phyloP scores from a whole-genome alignment of 2,797 vertebrate genomes.

The Nothura maculosa region DNA sequence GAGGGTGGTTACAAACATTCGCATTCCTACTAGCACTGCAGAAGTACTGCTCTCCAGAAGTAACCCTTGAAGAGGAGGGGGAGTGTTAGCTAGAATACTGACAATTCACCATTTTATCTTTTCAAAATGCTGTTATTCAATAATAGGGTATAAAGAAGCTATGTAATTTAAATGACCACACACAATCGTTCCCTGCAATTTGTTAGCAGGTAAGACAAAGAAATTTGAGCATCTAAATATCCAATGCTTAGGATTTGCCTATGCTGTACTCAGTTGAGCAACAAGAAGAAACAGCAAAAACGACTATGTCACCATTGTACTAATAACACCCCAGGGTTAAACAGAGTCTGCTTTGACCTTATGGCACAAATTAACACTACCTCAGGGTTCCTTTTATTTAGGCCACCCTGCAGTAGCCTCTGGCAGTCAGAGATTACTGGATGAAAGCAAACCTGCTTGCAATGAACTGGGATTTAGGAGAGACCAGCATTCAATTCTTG shows the following conservation, averaged over 20 bases:
- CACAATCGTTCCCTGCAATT: not conserved
- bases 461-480: not conserved
- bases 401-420: conserved; percentile 28
- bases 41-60: not conserved
- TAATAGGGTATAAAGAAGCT: not conserved
- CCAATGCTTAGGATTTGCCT: not conserved
- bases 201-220: not conserved
- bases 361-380: conserved; percentile 36
- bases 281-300: not conserved
- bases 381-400: conserved; percentile 50
- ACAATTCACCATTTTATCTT: not conserved
- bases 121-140: not conserved
- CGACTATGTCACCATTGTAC: not conserved
- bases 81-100: not conserved
- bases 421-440: conserved; percentile 15
- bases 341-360: conserved; percentile 39
- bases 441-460: conserved; percentile 20
- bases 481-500: not conserved
- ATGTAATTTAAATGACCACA: not conserved
- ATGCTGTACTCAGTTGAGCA: not conserved
- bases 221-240: not conserved
- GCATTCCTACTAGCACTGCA: not conserved
- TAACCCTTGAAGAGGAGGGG: not conserved
- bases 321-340: not conserved
- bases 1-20: not conserved